Base-by-base conservation (phyloP, 2,888 invertebrate species). In the Acrobasis repandana region DNA sequence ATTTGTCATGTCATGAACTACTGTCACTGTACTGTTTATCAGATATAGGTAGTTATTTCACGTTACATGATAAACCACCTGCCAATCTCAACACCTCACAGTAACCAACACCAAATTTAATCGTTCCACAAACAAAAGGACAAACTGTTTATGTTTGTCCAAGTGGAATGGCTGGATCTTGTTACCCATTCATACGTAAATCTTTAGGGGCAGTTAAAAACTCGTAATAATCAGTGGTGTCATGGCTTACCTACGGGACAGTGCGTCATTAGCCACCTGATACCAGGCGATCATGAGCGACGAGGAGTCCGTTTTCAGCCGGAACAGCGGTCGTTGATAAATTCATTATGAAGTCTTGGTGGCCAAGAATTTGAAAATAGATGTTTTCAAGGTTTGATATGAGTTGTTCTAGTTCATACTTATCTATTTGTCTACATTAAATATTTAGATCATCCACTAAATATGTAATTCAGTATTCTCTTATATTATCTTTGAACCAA, bases 141-240 rank as follows among this genome's bases (percentile, higher is more conserved):
- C 80, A 79, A 74, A 77, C 82, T 88, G 89, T 89, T 90, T 90
- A 90, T 90, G 84, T 86, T 85, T 83, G 63, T 83, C 79, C 82
- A 67, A 72, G 75, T 77, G 67, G 74, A 74, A 76, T 80, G 79
- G 77, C 81, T 77, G 74, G 79, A 77, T 85, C 90, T 79, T 73
- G 85, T 91, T 91, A 88, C 91, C 82, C 88, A 90, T 91, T 91
- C 90, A 90, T 89, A 81, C 85, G 83, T 83, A 85, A 83, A 85
- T 85, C 81, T 84, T 85, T 83, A 83, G 83, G 80, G 76, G 83
- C 84, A 86, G 90, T 91, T 91, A 91, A 90, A 90, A 82, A 85
- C 82, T 86, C 88, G 86, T 91, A 89, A 89, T 73, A 71, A 72
- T 74, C 46, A 16, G 79, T 80, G 83, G 80, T 80, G 79, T 77